These are phyloP conservation scores for Drosophila atroscutellata DNA, from an alignment of 2,888 invertebrate species.

Conservation along the genomic window DNA sequence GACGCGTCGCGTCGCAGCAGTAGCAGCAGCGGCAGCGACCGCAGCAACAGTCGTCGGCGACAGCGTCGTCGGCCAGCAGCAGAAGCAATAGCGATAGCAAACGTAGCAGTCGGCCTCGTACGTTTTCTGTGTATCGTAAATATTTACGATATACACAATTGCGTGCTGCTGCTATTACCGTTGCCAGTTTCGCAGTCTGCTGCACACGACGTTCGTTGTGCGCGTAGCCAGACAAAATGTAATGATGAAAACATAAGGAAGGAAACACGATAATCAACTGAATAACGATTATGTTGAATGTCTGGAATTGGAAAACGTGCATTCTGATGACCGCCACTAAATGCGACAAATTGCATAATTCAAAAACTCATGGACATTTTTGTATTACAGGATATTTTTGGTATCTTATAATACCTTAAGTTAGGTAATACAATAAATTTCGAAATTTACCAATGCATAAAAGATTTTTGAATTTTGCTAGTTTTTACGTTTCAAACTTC, in stretches of 20 bases:
- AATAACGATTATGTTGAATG: constrained; percentile 15
- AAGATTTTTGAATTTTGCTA: background rate
- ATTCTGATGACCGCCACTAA: background rate
- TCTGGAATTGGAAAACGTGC: constrained; percentile 36
- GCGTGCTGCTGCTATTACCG: constrained; percentile 3
- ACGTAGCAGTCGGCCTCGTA: constrained; percentile 16
- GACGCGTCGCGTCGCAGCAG: constrained; percentile 9
- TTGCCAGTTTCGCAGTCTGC: constrained; percentile 44
- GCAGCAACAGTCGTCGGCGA: constrained; percentile 27
- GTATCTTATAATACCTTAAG: too few species aligned
- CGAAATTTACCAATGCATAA: background rate
- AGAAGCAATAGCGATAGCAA: background rate
- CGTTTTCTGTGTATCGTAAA: constrained; percentile 40
- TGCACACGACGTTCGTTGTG: constrained; percentile 49
- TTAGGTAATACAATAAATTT: background rate
- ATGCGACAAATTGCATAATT: constrained; percentile 62
- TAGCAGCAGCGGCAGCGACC: constrained; percentile 22
- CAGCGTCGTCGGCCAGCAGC: constrained; percentile 3
- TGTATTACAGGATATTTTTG: background rate
- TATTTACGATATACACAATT: constrained; percentile 46
- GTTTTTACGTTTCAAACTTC: background rate
- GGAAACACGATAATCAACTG: constrained; percentile 32
- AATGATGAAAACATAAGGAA: constrained; percentile 21
- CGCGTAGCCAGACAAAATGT: constrained; percentile 40
- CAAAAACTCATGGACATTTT: constrained; percentile 8